Conservation (phyloP, 2,797 vertebrate genomes). For the Chelonia mydas region DNA sequence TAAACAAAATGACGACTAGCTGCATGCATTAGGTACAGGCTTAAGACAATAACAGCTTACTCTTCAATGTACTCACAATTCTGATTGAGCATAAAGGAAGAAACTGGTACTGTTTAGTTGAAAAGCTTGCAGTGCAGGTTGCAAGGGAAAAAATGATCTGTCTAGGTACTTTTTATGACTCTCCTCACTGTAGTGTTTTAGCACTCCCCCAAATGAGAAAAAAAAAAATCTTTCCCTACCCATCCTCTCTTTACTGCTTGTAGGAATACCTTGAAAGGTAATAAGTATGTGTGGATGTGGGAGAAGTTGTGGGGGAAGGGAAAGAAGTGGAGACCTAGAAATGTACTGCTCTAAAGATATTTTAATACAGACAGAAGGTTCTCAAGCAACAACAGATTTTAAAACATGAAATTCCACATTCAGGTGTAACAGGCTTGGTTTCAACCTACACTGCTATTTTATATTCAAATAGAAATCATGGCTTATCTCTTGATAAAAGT, state of each 20-base stretch:
- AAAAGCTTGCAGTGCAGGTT: neutral
- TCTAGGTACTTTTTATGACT: neutral
- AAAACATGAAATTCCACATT: neutral
- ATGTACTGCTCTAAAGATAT: neutral
- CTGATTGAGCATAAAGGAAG: neutral
- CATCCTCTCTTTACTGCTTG: neutral
- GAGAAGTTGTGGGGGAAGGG: neutral
- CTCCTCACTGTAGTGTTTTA: neutral
- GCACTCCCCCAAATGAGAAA: neutral
- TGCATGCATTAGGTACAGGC: neutral
- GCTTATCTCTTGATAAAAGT: neutral
- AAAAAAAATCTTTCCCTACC: neutral
- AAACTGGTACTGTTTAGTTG: neutral
- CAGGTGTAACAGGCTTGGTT: neutral
- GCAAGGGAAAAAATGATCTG: neutral
- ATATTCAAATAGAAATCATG: neutral
- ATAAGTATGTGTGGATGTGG: neutral
- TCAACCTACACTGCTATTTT: neutral
- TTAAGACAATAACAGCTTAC: neutral
- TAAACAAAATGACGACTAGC: neutral
- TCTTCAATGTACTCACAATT: too few relatives aligned
- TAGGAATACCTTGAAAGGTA: neutral
- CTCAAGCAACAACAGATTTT: neutral
- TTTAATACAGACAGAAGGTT: neutral
- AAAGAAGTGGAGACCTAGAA: neutral